Evolutionary conservation across 2,797 vertebrate genomes (phyloP).

Genomic region (Sebastes vulpes): DNA sequence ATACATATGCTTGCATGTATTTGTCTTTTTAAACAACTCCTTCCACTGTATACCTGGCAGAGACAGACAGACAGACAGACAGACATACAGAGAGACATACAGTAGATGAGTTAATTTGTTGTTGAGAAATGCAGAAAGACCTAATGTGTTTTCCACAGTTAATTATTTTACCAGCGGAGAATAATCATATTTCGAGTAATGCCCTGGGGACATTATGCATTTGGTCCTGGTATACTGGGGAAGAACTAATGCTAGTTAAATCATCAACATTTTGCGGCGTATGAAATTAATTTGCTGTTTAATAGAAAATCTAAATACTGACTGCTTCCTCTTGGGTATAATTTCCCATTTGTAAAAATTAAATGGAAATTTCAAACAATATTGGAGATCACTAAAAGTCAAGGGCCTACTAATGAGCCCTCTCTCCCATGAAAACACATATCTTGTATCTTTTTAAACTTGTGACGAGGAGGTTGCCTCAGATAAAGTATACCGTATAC

Average conservation of each 20-base stretch:
- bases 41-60: not conserved
- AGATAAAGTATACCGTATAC: not conserved
- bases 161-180: constrained; percentile 51
- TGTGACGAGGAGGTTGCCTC: not conserved
- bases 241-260: constrained; percentile 37
- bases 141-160: constrained; percentile 56
- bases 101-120: constrained; percentile 8
- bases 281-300: constrained; percentile 58
- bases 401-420: constrained; percentile 40
- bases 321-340: constrained; percentile 40
- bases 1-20: not conserved
- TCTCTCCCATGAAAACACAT: constrained; percentile 13
- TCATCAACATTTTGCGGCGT: constrained; percentile 29
- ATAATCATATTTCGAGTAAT: constrained; percentile 48
- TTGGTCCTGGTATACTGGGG: constrained; percentile 31
- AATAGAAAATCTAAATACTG: constrained; percentile 58
- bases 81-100: not conserved
- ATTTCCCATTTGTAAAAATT: constrained; percentile 54
- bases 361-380: constrained; percentile 44
- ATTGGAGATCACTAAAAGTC: constrained; percentile 39
- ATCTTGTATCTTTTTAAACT: constrained; percentile 1
- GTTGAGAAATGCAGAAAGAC: constrained; percentile 12
- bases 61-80: not conserved
- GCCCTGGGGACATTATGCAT: constrained; percentile 37
- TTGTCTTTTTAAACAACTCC: not conserved